phyloP scores from a whole-genome alignment of 1,140 invertebrate species.

The Drosophila guanche region DNA sequence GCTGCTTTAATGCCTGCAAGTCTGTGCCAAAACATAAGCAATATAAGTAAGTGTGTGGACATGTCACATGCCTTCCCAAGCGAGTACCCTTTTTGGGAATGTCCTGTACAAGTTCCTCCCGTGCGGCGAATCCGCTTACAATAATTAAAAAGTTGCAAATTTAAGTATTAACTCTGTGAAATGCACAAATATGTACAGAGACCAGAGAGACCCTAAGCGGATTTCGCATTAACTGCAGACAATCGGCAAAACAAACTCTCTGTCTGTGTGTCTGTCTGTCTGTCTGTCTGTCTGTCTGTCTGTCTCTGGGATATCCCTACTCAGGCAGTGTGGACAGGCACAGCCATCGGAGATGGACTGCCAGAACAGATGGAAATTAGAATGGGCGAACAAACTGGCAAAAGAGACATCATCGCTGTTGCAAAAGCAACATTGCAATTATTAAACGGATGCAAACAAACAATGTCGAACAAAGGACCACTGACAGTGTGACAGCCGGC shows the following conservation, averaged over 20 bases:
- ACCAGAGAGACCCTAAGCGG: slow-evolving; percentile 58
- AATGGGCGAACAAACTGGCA: slow-evolving; percentile 43
- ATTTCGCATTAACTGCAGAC: slow-evolving; percentile 62
- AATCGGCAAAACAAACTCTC: slow-evolving; percentile 53
- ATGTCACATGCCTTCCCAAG: too few relatives aligned
- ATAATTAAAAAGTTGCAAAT: slow-evolving; percentile 83
- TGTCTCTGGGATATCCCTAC: neutral
- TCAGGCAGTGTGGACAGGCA: slow-evolving; percentile 1
- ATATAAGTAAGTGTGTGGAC: too few relatives aligned
- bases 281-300: neutral
- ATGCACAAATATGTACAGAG: slow-evolving; percentile 59
- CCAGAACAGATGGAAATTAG: slow-evolving; percentile 58
- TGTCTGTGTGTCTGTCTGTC: slow-evolving; percentile 1
- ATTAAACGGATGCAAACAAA: slow-evolving; percentile 63
- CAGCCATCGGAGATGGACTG: slow-evolving; percentile 4
- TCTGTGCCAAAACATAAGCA: too few relatives aligned
- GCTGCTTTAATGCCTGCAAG: too few relatives aligned
- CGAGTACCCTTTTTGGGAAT: too few relatives aligned
- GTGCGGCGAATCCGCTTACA: slow-evolving; percentile 70
- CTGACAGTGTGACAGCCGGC: slow-evolving; percentile 60
- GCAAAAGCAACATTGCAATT: slow-evolving; percentile 59
- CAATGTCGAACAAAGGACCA: slow-evolving; percentile 59
- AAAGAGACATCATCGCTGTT: slow-evolving; percentile 44
- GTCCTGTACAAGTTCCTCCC: slow-evolving; percentile 47
- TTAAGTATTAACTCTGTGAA: slow-evolving; percentile 69